phyloP scores from a whole-genome alignment of 2,113 vertebrate species.

The Boleophthalmus pectinirostris region DNA sequence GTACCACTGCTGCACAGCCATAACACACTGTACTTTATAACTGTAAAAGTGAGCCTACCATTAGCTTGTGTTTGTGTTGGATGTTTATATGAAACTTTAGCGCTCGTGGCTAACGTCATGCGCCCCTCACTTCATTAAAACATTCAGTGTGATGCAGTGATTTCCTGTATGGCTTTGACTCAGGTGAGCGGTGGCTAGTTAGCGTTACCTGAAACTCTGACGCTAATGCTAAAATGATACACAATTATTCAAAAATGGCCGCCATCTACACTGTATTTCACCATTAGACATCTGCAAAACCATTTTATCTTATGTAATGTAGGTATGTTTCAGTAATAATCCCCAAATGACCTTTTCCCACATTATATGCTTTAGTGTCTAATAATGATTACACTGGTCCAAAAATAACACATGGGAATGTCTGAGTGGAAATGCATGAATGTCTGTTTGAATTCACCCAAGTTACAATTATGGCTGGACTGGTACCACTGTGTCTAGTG shows the following conservation, averaged over 20 bases:
- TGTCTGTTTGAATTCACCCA: neutral
- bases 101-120: conserved; percentile 40
- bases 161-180: conserved; percentile 29
- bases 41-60: neutral
- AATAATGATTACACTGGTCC: neutral
- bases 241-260: neutral
- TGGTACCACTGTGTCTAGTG: neutral
- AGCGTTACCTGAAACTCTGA: conserved; percentile 22
- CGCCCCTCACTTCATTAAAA: conserved; percentile 56
- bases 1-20: neutral
- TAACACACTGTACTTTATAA: conserved; percentile 32
- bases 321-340: neutral
- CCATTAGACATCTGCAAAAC: conserved; percentile 3
- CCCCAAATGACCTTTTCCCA: conserved; percentile 6
- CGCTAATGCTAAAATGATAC: neutral
- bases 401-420: neutral
- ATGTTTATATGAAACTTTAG: conserved; percentile 32
- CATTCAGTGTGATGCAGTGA: conserved; percentile 26
- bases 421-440: conserved; percentile 3
- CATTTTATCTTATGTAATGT: conserved; percentile 5
- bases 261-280: conserved; percentile 3
- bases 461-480: neutral
- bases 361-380: neutral
- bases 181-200: conserved; percentile 55
- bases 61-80: conserved; percentile 55